These are phyloP conservation scores for Cynodonichthys magdalenae DNA, from an alignment of 2,797 vertebrate genomes.

Conservation along the genomic window DNA sequence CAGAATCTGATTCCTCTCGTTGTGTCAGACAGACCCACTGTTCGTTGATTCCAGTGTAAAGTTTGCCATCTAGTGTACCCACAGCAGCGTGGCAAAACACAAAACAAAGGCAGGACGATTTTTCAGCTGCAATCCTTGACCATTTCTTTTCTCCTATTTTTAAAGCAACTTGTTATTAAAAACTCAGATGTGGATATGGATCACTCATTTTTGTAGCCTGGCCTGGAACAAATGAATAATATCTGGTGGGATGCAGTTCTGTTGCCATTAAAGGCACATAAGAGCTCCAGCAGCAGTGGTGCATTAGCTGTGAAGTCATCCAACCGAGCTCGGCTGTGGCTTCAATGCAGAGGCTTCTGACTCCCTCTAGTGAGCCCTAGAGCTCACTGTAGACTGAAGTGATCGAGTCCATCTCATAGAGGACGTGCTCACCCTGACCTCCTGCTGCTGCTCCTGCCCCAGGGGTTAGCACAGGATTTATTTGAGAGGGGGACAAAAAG, in stretches of 20 bases:
- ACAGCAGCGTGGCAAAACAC: slow-evolving; percentile 81
- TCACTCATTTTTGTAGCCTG: slow-evolving; percentile 16
- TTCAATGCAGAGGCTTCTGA: slow-evolving; percentile 78
- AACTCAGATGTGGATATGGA: slow-evolving; percentile 40
- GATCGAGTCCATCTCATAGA: slow-evolving; percentile 64
- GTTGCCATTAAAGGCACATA: slow-evolving; percentile 61
- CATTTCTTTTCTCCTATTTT: slow-evolving; percentile 10
- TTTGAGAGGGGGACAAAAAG: background rate
- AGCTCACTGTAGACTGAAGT: slow-evolving; percentile 75
- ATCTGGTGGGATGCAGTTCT: slow-evolving; percentile 59
- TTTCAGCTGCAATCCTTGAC: slow-evolving; percentile 30
- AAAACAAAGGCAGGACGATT: slow-evolving; percentile 67
- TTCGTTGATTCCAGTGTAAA: slow-evolving; percentile 71
- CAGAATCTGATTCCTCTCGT: slow-evolving; percentile 73
- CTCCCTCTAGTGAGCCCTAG: slow-evolving; percentile 81
- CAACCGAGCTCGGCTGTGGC: slow-evolving; percentile 63
- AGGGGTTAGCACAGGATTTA: slow-evolving; percentile 34
- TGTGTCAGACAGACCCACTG: slow-evolving; percentile 55
- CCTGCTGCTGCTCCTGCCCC: slow-evolving; percentile 35
- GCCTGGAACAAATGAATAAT: slow-evolving; percentile 68
- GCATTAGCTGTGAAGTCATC: slow-evolving; percentile 77
- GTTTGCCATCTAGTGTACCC: slow-evolving; percentile 86
- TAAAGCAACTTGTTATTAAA: slow-evolving; percentile 53
- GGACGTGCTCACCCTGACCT: slow-evolving; percentile 48
- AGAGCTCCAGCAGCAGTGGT: slow-evolving; percentile 70